Conservation (phyloP, 1,140 invertebrate genomes). For the Alviniconcha marisindica region DNA sequence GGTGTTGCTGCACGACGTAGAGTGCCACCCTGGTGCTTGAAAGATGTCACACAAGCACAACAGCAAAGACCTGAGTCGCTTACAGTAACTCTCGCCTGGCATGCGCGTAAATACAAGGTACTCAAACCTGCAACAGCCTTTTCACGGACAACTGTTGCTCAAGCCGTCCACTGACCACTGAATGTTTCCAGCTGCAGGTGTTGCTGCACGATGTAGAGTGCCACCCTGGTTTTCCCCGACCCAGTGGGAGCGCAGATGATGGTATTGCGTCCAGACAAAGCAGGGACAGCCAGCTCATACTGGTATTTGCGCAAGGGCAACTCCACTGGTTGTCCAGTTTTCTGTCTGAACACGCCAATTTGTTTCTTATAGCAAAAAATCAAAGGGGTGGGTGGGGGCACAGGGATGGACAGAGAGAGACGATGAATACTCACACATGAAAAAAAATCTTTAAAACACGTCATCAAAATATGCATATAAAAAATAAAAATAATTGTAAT, state of each 20-base stretch:
- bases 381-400: too few relatives aligned
- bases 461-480: too few relatives aligned
- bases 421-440: too few relatives aligned
- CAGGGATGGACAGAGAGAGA: too few relatives aligned
- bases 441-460: too few relatives aligned
- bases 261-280: conserved; percentile 55
- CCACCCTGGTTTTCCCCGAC: conserved; percentile 64
- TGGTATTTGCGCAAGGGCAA: conserved; percentile 57
- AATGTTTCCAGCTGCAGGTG: conserved; percentile 29
- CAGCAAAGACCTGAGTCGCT: too few relatives aligned
- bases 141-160: not conserved
- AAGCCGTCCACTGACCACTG: not conserved
- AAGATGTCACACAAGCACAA: too few relatives aligned
- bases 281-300: conserved; percentile 54
- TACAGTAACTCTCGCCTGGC: too few relatives aligned
- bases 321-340: not conserved
- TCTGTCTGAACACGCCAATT: too few relatives aligned
- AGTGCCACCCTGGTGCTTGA: conserved; percentile 63
- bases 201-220: conserved; percentile 55
- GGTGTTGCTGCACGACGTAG: conserved; percentile 52
- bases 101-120: not conserved
- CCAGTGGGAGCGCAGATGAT: conserved; percentile 67
- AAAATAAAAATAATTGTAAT: too few relatives aligned
- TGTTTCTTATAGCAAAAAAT: too few relatives aligned
- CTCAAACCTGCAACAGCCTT: not conserved